These are phyloP conservation scores for Odontamblyopus rebecca DNA, from an alignment of 2,797 vertebrate species.

Conservation along the genomic window DNA sequence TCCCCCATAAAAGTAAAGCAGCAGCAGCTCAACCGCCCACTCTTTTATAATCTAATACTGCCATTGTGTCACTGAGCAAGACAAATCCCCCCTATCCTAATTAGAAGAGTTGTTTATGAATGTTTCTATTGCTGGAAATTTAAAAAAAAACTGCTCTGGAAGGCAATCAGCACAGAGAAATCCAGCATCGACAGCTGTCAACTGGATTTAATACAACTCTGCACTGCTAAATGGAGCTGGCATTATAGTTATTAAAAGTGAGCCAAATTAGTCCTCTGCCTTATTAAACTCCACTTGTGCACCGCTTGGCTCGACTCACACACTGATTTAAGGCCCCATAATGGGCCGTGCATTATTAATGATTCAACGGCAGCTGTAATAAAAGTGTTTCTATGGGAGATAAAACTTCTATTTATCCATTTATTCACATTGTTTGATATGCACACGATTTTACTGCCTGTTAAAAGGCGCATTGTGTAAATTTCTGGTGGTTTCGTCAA, in stretches of 20 bases:
- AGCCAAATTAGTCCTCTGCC: slow-evolving; percentile 16
- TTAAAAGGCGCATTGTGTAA: too few species aligned
- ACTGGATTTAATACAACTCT: not conserved
- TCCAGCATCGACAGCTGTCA: not conserved
- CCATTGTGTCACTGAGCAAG: too few species aligned
- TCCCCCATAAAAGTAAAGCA: too few species aligned
- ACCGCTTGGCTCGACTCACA: slow-evolving; percentile 22
- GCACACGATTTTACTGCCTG: not conserved
- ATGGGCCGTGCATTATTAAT: slow-evolving; percentile 53
- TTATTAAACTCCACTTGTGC: slow-evolving; percentile 25
- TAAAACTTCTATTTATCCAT: not conserved
- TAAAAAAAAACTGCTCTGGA: not conserved
- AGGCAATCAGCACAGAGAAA: not conserved
- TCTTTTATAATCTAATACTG: too few species aligned
- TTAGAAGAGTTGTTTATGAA: too few species aligned
- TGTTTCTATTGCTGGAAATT: not conserved
- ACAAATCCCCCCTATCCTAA: too few species aligned
- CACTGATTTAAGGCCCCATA: slow-evolving; percentile 38
- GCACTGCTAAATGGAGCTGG: not conserved
- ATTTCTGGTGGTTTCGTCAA: too few species aligned
- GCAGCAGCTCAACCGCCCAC: too few species aligned
- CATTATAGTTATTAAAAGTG: not conserved
- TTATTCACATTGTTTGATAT: slow-evolving; percentile 4
- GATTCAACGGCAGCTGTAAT: slow-evolving; percentile 30
- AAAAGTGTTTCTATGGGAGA: slow-evolving; percentile 18